phyloP scores from a whole-genome alignment of 2,113 vertebrate genomes.

The Struthidea cinerea region DNA sequence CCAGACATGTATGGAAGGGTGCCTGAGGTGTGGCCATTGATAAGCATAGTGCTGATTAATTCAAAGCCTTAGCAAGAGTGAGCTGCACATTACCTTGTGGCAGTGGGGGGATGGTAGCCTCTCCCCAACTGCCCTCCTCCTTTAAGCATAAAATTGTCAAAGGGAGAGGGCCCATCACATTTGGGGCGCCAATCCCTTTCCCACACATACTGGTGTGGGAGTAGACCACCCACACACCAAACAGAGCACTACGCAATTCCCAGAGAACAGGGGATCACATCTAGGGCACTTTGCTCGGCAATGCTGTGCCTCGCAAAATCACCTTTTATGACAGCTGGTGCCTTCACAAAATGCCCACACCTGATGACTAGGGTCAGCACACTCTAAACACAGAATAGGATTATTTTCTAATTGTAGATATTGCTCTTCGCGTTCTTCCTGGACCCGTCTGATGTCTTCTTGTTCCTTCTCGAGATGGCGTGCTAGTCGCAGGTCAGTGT shows the following conservation, averaged over 20 bases:
- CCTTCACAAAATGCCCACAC: neutral
- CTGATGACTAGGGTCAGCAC: neutral
- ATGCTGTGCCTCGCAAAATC: neutral
- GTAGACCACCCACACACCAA: neutral
- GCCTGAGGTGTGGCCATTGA: neutral
- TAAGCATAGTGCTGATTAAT: neutral
- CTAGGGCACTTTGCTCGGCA: neutral
- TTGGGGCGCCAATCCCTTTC: neutral
- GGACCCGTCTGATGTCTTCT: neutral
- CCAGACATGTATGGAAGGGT: neutral
- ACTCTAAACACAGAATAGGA: neutral
- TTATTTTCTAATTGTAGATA: neutral
- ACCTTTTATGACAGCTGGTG: neutral
- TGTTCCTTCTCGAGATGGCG: neutral
- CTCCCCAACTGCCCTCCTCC: neutral
- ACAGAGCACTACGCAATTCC: neutral
- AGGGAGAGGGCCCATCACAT: neutral
- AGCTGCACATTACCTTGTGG: neutral
- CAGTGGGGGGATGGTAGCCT: neutral
- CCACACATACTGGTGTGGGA: neutral
- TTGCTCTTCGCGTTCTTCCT: neutral
- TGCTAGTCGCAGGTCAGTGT: neutral
- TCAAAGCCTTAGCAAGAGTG: neutral
- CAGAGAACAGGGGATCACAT: neutral
- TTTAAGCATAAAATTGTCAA: neutral